Percentiles rank a stretch among this genome's conserved stretches.
Conservation (phyloP, 37 sponge, comb jelly and placozoan genomes). For the Aplysina aerophoba region DNA sequence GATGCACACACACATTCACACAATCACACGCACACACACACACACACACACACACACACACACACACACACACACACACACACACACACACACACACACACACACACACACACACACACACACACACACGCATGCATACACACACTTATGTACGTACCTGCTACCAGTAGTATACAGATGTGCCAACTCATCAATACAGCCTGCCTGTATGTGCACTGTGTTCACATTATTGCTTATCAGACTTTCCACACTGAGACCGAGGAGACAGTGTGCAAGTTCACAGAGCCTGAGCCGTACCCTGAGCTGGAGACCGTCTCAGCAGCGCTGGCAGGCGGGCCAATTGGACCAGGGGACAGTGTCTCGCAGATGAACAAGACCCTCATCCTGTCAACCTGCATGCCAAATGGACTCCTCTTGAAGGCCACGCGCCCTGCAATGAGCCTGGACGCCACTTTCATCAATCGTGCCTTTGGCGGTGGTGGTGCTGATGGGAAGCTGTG, state of each 20-base stretch:
- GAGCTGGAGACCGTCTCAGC: conserved; percentile 70
- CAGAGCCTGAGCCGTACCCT: conserved; percentile 46
- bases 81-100: conserved; percentile 37
- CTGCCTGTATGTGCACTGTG: no score
- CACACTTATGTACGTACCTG: background rate
- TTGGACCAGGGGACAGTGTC: conserved; percentile 69
- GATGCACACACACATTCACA: conserved; percentile 20
- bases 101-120: conserved; percentile 35
- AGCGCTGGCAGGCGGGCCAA: conserved; percentile 68
- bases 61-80: background rate
- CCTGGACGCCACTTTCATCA: conserved; percentile 66
- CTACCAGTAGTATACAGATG: no score
- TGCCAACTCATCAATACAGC: no score
- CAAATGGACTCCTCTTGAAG: conserved; percentile 72
- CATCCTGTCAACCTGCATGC: conserved; percentile 78
- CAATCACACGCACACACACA: no score
- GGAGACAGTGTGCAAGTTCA: conserved; percentile 33
- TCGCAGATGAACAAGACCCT: conserved; percentile 45
- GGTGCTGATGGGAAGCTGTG: conserved; percentile 68
- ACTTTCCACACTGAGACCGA: conserved; percentile 21
- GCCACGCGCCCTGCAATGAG: conserved; percentile 72
- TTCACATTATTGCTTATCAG: background rate
- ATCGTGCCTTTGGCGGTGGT: conserved; percentile 59
- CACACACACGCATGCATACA: conserved; percentile 20
- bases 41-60: no score